Base-by-base conservation (phyloP, 2,888 invertebrate genomes). In the Gymnosoma rotundatum region DNA sequence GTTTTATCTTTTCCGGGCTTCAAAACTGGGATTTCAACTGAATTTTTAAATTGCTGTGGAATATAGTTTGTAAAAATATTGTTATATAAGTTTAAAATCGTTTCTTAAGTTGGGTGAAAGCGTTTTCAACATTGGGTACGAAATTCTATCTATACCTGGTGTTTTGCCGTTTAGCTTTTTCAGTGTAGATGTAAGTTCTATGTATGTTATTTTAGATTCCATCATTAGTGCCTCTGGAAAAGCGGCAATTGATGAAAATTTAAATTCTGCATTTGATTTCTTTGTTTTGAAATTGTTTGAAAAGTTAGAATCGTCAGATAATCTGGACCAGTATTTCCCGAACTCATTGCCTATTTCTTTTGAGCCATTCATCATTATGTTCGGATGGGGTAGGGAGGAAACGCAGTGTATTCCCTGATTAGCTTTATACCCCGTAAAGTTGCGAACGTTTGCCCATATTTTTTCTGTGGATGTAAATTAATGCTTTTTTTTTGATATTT, bases 81-180 rank as follows among this genome's bases (percentile, higher is more conserved):
- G 1, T 25, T 25, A 25, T 25, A 42, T 9, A 83, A 58, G 20
- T 83, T 70, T 60, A 38, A 38, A 38, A 38, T 38, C 38, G 38
- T 10, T 38, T 38, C 38, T 8, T 38, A 38, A 8, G 8, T 38
- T 38, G 3, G 12, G 38, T 38, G 25, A 4, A 8, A 38, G 12
- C 38, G 12, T 6, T 38, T 60, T 69, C 20, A 84, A 52, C 61
- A 84, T 52, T 0, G 73, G 78, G 36, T 84, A 84, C 8, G 82
- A 75, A 8, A 81, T 81, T 72, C 58, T 82, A 21, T 82, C 72
- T 4, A 70, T 36, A 32, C 82, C 82, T 32, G 75, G 66, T 14
- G 75, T 81, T 64, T 75, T 81, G 8, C 70, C 75, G 36, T 56
- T 75, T 4, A 75, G 36, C 6, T 48, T 70, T 8, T 25, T 60